These are phyloP conservation scores for Sylvia atricapilla DNA, from an alignment of 2,113 vertebrate species.

Conservation along the genomic window DNA sequence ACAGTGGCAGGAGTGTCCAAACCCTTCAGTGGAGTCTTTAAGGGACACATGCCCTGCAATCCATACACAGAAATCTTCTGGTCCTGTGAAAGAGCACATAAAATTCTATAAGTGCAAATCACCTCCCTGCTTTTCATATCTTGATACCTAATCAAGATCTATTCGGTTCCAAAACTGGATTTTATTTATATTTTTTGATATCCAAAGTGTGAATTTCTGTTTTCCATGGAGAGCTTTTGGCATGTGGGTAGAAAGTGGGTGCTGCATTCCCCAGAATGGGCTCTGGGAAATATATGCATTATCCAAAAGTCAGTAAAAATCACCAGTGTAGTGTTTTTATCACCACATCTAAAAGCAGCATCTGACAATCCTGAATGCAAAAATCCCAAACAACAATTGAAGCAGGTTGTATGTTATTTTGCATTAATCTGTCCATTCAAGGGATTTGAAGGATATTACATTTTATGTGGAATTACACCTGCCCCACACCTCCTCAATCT, in stretches of 20 bases:
- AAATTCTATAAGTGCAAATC: background rate
- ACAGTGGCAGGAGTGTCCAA: conserved; percentile 88
- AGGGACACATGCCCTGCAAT: conserved; percentile 96
- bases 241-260: background rate
- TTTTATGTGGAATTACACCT: background rate
- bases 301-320: background rate
- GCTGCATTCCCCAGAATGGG: background rate
- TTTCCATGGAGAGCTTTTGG: background rate
- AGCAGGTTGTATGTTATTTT: background rate
- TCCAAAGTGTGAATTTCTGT: background rate
- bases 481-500: background rate
- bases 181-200: background rate
- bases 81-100: conserved; percentile 74
- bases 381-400: background rate
- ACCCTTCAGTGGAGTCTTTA: conserved; percentile 83
- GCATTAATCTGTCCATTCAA: background rate
- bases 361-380: background rate
- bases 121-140: background rate
- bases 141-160: background rate
- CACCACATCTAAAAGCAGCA: background rate
- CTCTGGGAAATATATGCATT: background rate
- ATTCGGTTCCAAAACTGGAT: background rate
- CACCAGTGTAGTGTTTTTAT: background rate
- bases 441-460: background rate
- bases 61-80: conserved; percentile 93